Conservation (phyloP, 92 coral and sea anemone species). For the Paragorgia papillata region DNA sequence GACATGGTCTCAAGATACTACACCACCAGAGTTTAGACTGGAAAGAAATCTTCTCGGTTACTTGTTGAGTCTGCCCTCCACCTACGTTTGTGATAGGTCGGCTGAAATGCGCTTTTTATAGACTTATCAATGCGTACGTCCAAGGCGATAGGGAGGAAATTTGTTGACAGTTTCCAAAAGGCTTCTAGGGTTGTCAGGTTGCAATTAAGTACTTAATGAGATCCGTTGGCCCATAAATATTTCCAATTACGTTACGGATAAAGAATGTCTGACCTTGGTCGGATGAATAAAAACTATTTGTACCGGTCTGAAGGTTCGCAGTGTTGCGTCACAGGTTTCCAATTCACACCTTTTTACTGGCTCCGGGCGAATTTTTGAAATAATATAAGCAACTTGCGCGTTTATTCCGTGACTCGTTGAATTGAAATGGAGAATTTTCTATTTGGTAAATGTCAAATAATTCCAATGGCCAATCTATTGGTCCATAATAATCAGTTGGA, state of each 20-base stretch:
- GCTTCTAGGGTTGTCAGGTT: slow-evolving; percentile 48
- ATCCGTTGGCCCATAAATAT: slow-evolving; percentile 46
- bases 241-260: slow-evolving; percentile 38
- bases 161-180: slow-evolving; percentile 36
- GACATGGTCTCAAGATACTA: not conserved
- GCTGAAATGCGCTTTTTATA: slow-evolving; percentile 30
- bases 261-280: slow-evolving; percentile 47
- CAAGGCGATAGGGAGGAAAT: slow-evolving; percentile 31
- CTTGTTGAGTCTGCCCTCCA: not conserved
- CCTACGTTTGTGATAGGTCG: slow-evolving; percentile 8
- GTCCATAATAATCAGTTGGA: not conserved
- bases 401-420: too few relatives aligned
- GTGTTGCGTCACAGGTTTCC: slow-evolving; percentile 10
- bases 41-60: not conserved
- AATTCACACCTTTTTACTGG: not conserved
- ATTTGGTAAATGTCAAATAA: too few relatives aligned
- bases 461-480: not conserved
- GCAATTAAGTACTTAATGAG: slow-evolving; percentile 51
- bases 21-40: not conserved
- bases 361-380: too few relatives aligned
- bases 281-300: slow-evolving; percentile 2
- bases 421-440: too few relatives aligned
- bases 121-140: slow-evolving; percentile 27
- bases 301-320: slow-evolving; percentile 1
- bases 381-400: too few relatives aligned